Percentiles rank a stretch among this genome's conserved stretches.
These are phyloP conservation scores for Erythrocebus patas DNA, from an alignment of 2,113 vertebrate species.

Conservation along the genomic window DNA sequence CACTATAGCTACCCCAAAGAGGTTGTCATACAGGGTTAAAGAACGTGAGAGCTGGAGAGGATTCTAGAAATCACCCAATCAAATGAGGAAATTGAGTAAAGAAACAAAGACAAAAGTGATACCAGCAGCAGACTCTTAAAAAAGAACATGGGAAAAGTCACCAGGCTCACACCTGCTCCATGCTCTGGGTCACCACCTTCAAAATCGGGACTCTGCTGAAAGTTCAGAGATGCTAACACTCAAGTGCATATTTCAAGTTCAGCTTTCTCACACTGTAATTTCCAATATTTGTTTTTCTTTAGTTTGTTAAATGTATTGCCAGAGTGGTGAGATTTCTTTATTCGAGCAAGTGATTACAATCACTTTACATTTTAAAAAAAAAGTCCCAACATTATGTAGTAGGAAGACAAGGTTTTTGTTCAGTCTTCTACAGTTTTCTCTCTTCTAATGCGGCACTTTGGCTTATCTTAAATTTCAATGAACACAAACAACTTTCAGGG, in stretches of 20 bases:
- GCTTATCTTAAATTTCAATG: background rate
- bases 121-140: background rate
- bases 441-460: background rate
- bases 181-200: background rate
- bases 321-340: background rate
- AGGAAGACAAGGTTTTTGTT: background rate
- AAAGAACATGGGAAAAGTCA: background rate
- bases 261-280: background rate
- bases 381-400: background rate
- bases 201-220: background rate
- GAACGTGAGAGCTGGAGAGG: background rate
- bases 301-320: background rate
- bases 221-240: background rate
- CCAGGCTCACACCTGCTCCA: background rate
- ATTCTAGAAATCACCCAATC: background rate
- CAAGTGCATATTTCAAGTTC: background rate
- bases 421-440: background rate
- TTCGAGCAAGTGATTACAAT: background rate
- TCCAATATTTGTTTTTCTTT: background rate
- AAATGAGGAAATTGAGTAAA: constrained; percentile 23
- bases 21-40: background rate
- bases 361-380: background rate
- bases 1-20: background rate
- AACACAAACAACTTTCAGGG: background rate
- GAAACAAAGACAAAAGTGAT: background rate